Base-by-base conservation (phyloP, 35 echinoderm and acorn worm genomes). In the Stichopus chloronotus region DNA sequence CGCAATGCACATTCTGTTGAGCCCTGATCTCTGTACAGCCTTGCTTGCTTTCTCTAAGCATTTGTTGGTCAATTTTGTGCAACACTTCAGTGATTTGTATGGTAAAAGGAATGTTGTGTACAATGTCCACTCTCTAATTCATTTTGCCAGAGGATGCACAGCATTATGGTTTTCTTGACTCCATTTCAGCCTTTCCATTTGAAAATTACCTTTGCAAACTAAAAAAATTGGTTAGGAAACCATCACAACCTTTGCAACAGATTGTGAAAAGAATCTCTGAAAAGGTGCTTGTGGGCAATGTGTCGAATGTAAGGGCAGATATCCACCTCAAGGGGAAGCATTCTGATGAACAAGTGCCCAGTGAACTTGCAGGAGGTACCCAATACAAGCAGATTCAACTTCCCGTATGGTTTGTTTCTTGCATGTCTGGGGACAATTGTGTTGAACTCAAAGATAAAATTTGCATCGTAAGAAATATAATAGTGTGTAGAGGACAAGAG, bases 61-160 rank as follows among this genome's bases (percentile, higher is more conserved):
- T 9, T 55, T 96, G 7, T 19, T 96, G 4, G 61, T 81, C 4
- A n/a, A 23, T 6, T 94, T 94, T 90, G 93, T 94, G 52, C 19
- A 78, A 5, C 95, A 96, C 92, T 92, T 87, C 12, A 61, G 53
- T 3, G 16, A 87, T 8, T 59, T 94, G 9, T 94, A 88, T 88
- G 94, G 94, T 7, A 17, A 59, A 79, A 57, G 86, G 0, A 72
- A 61, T 63, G 19, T 92, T 16, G 79, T 81, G 55, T 96, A 96
- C 57, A 94, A 96, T 92, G 90, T 96, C 3, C 95, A 96, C 92
- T 80, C 89, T 22, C 81, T 96, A 2, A 58, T 92, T n/a, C 95
- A 96, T n/a, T 68, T 56, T 96, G 30, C 77, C 95, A 79, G 83
- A 91, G 68, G 83, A 89, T 22, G 89, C 61, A 71, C 11, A 71